Conservation (phyloP, 2,113 vertebrate species). For the Syngnathoides biaculeatus region DNA sequence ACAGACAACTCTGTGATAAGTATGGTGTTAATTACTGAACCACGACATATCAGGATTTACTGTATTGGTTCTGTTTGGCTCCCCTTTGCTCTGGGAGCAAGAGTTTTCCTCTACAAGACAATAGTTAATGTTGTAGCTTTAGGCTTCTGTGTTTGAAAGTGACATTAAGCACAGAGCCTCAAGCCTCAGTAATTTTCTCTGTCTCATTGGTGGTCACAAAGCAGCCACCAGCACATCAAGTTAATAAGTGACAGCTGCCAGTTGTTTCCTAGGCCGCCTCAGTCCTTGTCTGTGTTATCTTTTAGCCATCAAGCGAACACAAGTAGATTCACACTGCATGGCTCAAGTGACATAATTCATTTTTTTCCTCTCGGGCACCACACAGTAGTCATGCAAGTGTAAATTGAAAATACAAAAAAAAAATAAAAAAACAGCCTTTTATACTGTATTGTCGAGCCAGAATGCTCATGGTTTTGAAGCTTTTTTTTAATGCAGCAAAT, state of each 20-base stretch:
- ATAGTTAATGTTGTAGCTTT: background rate
- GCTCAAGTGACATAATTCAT: background rate
- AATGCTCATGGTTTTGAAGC: background rate
- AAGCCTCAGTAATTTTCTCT: background rate
- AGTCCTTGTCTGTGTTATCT: constrained; percentile 21
- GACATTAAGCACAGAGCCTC: background rate
- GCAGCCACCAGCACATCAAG: constrained; percentile 21
- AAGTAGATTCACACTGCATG: background rate
- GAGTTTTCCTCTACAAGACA: background rate
- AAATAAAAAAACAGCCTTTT: background rate
- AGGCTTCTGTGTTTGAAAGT: background rate
- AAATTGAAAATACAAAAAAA: too few relatives aligned
- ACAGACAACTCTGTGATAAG: too few relatives aligned
- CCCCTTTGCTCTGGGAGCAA: background rate
- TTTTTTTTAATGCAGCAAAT: constrained; percentile 1
- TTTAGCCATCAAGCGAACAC: constrained; percentile 17
- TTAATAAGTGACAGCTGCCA: constrained; percentile 62
- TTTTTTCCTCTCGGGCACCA: background rate
- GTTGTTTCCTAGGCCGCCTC: constrained; percentile 44
- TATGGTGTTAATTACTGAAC: too few relatives aligned
- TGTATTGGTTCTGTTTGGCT: background rate
- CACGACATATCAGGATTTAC: background rate
- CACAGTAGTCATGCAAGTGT: too few relatives aligned
- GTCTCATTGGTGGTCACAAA: constrained; percentile 32
- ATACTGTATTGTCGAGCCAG: background rate